phyloP scores from a whole-genome alignment of 2,113 vertebrate species.

The Australoheros scitulus region DNA sequence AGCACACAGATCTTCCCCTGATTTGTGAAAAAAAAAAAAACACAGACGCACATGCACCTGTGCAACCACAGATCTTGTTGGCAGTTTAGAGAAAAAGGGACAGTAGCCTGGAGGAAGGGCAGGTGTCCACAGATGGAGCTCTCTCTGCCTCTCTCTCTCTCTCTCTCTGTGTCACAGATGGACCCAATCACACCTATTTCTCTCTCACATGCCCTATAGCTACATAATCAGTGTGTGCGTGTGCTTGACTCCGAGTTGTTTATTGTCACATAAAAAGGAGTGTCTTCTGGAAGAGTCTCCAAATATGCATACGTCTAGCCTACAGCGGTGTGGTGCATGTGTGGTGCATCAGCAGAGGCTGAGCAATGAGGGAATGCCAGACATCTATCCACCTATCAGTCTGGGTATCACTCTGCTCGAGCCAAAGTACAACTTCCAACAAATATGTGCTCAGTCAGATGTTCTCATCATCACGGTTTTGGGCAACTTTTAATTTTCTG shows the following conservation, averaged over 20 bases:
- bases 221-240: slow-evolving; percentile 34
- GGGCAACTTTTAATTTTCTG: slow-evolving; percentile 20
- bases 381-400: background rate
- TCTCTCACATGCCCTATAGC: slow-evolving; percentile 69
- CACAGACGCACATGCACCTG: slow-evolving; percentile 57
- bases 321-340: background rate
- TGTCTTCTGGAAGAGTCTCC: slow-evolving; percentile 36
- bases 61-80: slow-evolving; percentile 66
- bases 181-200: slow-evolving; percentile 75
- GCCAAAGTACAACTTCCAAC: background rate
- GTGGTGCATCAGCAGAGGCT: background rate
- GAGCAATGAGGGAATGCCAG: background rate
- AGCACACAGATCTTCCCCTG: background rate
- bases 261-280: slow-evolving; percentile 42
- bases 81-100: slow-evolving; percentile 60
- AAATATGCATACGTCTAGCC: slow-evolving; percentile 35
- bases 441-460: background rate
- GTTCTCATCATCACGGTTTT: background rate
- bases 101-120: slow-evolving; percentile 65
- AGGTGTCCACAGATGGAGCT: slow-evolving; percentile 76
- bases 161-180: slow-evolving; percentile 68
- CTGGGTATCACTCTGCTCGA: background rate
- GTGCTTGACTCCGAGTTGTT: slow-evolving; percentile 42
- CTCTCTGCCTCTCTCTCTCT: slow-evolving; percentile 42
- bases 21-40: slow-evolving; percentile 6